Evolutionary conservation across 2,113 vertebrate species (phyloP), one percentile per base, ranked within the genome.

Genomic region (Cygnus buccinator): DNA sequence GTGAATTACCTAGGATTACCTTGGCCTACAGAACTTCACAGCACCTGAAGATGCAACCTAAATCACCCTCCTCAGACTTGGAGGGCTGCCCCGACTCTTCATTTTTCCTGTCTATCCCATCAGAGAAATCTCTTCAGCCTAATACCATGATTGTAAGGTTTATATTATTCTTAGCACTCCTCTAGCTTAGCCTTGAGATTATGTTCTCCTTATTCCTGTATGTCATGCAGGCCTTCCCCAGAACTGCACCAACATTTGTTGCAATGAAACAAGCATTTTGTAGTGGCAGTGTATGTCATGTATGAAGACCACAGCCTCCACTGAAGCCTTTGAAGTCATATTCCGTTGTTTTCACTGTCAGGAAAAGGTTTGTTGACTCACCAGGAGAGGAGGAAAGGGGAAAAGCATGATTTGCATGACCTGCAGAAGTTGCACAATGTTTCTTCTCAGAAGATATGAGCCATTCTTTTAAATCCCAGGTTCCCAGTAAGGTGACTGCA

Each of bases 361-460:
- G 43, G 37, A 71, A 83, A 86, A 91, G 22, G 43, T 63, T 57
- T 89, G 41, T 43, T 82, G 58, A 84, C 48, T 93, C 58, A 84
- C 43, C 21, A 65, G 16, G 18, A 46, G 14, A 81, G 26, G 15
- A 86, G 14, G 19, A 87, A 79, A 46, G 35, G 25, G 66, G 54
- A 0, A 76, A 85, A 65, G 48, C 10, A 23, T 23, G 14, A n/a
- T 65, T 75, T 95, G 48, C 66, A 85, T 55, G 84, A 82, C 11
- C 12, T 54, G 39, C 73, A 89, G 39, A 75, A 78, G 41, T 37
- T 76, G 37, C 58, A 66, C 58, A 89, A 68, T 0, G 1, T 84
- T 76, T 79, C 39, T 52, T 62, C 44, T 57, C 55, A 68, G 33
- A 57, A 43, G 11, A 43, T 48, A 84, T 18, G 33, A 71, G n/a